Evolutionary conservation across 2,888 invertebrate genomes (phyloP).

Genomic region (Exocentrus adspersus): DNA sequence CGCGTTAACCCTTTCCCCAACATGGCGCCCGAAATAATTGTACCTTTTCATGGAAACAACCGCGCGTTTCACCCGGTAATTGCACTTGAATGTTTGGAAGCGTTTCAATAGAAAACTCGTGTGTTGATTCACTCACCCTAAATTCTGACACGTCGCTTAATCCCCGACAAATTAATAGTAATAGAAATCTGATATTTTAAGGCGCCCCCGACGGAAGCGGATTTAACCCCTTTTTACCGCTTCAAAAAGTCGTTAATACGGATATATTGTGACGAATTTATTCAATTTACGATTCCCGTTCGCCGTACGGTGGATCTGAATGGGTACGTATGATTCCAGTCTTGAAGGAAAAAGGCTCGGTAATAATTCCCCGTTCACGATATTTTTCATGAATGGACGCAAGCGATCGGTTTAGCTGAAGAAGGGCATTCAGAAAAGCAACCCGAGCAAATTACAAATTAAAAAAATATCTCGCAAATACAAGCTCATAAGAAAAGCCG

Average conservation of each 20-base stretch:
- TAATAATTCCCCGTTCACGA: too few species aligned
- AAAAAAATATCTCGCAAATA: too few species aligned
- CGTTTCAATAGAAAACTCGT: conserved; percentile 28
- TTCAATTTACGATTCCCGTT: conserved; percentile 30
- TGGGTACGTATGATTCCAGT: too few species aligned
- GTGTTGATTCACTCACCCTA: conserved; percentile 34
- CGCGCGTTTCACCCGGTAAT: background rate
- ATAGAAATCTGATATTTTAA: conserved; percentile 42
- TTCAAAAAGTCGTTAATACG: conserved; percentile 27
- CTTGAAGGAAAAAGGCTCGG: too few species aligned
- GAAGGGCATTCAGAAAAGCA: too few species aligned
- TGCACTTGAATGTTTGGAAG: background rate
- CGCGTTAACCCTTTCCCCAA: background rate
- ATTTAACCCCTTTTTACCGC: conserved; percentile 29
- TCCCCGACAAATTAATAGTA: conserved; percentile 40
- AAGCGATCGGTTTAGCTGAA: too few species aligned
- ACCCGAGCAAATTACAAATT: too few species aligned
- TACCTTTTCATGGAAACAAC: background rate
- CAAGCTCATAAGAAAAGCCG: too few species aligned
- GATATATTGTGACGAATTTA: conserved; percentile 25
- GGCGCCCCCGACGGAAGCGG: conserved; percentile 15
- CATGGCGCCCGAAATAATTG: background rate
- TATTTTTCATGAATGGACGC: too few species aligned
- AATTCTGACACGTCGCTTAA: conserved; percentile 36
- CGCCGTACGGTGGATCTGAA: background rate